These are phyloP conservation scores for Buceros bicornis DNA, from an alignment of 2,797 vertebrate genomes.

Conservation along the genomic window DNA sequence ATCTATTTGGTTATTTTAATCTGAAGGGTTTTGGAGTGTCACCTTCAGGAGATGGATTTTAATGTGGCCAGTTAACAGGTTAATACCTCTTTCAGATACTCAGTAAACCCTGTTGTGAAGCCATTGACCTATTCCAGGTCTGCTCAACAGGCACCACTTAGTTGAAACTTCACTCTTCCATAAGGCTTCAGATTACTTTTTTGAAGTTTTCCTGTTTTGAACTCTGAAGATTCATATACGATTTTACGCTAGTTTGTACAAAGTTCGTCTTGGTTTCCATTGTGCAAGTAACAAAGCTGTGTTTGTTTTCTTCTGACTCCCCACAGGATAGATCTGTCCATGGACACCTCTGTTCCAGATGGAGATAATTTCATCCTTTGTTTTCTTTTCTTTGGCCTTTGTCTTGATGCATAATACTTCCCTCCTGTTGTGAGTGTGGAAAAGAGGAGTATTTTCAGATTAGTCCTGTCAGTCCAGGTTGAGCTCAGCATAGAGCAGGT, in stretches of 20 bases:
- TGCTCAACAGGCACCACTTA: not conserved
- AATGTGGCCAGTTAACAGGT: not conserved
- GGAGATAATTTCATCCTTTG: not conserved
- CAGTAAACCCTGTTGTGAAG: not conserved
- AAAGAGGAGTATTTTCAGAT: not conserved
- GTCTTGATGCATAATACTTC: not conserved
- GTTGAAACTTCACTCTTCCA: not conserved
- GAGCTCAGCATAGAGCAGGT: not conserved
- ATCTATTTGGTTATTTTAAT: not conserved
- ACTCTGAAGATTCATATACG: not conserved
- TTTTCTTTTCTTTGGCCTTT: not conserved
- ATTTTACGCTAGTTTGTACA: not conserved
- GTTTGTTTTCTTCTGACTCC: not conserved
- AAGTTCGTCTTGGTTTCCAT: not conserved
- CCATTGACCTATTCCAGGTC: not conserved
- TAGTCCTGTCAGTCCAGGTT: not conserved
- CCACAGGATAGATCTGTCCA: not conserved
- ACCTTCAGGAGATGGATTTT: not conserved
- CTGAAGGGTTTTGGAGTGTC: not conserved
- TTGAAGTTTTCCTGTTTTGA: not conserved
- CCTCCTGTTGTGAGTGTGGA: not conserved
- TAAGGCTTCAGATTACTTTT: not conserved
- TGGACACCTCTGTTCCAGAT: not conserved
- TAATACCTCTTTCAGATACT: not conserved
- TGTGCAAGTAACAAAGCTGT: not conserved